A percentile compares a stretch with the other conserved stretches of the same genome.
phyloP scores from a whole-genome alignment of 1,140 invertebrate genomes.

The Trichoplusia ni region DNA sequence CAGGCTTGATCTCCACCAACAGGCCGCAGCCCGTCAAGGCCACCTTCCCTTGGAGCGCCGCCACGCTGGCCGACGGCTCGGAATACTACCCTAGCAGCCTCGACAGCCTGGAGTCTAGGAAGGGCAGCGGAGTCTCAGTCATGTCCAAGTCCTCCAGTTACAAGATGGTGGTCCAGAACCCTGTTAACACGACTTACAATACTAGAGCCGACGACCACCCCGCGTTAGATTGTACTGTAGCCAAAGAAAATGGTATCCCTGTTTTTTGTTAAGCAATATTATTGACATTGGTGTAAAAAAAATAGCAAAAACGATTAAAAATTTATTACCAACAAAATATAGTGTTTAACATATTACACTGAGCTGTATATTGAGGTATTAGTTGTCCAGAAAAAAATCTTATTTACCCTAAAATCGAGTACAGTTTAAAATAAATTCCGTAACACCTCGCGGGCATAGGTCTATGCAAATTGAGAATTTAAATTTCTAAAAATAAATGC shows the following conservation, averaged over 20 bases:
- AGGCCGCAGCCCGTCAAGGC: conserved; percentile 30
- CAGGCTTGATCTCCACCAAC: not conserved
- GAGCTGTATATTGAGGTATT: conserved; percentile 13
- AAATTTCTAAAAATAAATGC: not conserved
- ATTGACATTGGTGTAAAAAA: conserved; percentile 31
- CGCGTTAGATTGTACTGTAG: not conserved
- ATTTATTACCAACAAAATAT: conserved; percentile 35
- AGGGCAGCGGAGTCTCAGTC: conserved; percentile 6
- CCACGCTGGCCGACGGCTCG: conserved; percentile 39
- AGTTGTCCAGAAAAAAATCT: not conserved
- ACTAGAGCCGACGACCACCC: not conserved
- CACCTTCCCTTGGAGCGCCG: conserved; percentile 50
- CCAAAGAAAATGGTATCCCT: not conserved
- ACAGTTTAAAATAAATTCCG: too few species aligned
- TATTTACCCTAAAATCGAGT: too few species aligned
- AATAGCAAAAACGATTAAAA: conserved; percentile 33
- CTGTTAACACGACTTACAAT: not conserved
- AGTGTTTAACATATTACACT: conserved; percentile 14
- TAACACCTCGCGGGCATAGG: too few species aligned
- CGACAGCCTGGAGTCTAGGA: conserved; percentile 11
- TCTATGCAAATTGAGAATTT: too few species aligned
- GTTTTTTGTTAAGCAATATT: not conserved
- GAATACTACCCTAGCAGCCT: conserved; percentile 55
- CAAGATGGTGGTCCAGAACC: not conserved
- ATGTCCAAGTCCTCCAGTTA: not conserved